Evolutionary conservation across 2,888 invertebrate genomes (phyloP).

Genomic region (Tridacna gigas): DNA sequence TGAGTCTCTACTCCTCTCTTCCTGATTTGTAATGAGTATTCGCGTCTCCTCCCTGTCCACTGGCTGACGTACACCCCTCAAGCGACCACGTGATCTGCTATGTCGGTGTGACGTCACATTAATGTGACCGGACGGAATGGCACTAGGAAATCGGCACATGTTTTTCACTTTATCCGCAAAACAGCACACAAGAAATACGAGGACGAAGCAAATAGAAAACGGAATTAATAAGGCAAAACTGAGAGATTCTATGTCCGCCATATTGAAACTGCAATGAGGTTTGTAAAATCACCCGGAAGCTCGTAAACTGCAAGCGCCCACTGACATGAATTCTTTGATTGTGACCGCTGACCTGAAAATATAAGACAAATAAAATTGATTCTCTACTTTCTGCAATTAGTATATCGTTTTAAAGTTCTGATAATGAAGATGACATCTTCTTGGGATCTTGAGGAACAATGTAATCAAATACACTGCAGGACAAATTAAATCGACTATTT

Average conservation of each 20-base stretch:
- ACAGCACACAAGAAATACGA: slow-evolving; percentile 69
- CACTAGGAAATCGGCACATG: slow-evolving; percentile 67
- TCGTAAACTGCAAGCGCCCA: too few relatives aligned
- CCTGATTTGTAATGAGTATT: slow-evolving; percentile 40
- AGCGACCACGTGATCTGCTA: slow-evolving; percentile 7
- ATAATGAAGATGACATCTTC: too few relatives aligned
- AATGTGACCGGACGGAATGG: slow-evolving; percentile 59
- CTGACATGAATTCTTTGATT: too few relatives aligned
- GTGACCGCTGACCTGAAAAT: background rate
- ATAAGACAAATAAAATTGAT: background rate
- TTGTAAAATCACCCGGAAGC: too few relatives aligned
- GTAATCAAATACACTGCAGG: too few relatives aligned
- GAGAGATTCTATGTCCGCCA: slow-evolving; percentile 63
- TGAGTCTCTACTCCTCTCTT: slow-evolving; percentile 51
- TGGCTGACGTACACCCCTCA: background rate
- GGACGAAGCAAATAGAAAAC: slow-evolving; percentile 67
- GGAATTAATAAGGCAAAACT: slow-evolving; percentile 69
- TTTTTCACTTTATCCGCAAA: slow-evolving; percentile 70
- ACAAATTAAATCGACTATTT: too few relatives aligned
- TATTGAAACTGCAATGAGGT: background rate
- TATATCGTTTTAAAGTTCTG: too few relatives aligned
- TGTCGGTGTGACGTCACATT: slow-evolving; percentile 24
- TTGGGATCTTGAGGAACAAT: too few relatives aligned
- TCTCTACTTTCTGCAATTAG: too few relatives aligned
- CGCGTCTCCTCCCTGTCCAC: slow-evolving; percentile 26